phyloP scores from a whole-genome alignment of 1,140 invertebrate genomes.

The Monochamus saltuarius region DNA sequence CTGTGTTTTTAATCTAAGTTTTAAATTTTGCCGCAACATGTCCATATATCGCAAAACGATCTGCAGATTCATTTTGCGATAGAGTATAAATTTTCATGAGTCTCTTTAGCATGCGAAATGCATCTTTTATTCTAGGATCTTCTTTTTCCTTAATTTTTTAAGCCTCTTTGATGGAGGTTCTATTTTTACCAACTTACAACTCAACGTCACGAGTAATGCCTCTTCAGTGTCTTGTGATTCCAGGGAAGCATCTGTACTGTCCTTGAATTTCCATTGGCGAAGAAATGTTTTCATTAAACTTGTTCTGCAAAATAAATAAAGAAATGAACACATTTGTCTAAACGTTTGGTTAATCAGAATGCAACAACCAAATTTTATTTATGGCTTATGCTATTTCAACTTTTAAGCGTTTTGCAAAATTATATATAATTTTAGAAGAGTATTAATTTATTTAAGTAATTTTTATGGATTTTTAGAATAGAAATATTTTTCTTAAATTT shows the following conservation, averaged over 20 bases:
- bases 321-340: conserved; percentile 2
- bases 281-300: no score
- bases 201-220: conserved; percentile 10
- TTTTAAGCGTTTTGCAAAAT: no score
- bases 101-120: conserved; percentile 16
- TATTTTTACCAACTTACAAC: conserved; percentile 15
- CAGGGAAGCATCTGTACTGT: no score
- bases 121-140: conserved; percentile 18
- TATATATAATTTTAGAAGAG: no score
- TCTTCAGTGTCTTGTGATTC: no score
- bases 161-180: neutral
- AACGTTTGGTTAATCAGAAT: conserved; percentile 8
- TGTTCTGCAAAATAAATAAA: no score
- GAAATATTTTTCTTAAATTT: conserved; percentile 1
- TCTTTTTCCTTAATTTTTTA: conserved; percentile 13
- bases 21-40: conserved; percentile 13
- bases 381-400: no score
- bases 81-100: conserved; percentile 1
- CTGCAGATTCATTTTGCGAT: no score
- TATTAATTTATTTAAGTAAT: neutral
- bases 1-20: neutral
- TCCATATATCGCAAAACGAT: conserved; percentile 5
- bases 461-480: conserved; percentile 1
- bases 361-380: conserved; percentile 1
- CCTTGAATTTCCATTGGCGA: no score